Percentiles rank a stretch among this genome's conserved stretches.
Conservation (phyloP, 2,888 invertebrate species). For the Ophonus ardosiacus region DNA sequence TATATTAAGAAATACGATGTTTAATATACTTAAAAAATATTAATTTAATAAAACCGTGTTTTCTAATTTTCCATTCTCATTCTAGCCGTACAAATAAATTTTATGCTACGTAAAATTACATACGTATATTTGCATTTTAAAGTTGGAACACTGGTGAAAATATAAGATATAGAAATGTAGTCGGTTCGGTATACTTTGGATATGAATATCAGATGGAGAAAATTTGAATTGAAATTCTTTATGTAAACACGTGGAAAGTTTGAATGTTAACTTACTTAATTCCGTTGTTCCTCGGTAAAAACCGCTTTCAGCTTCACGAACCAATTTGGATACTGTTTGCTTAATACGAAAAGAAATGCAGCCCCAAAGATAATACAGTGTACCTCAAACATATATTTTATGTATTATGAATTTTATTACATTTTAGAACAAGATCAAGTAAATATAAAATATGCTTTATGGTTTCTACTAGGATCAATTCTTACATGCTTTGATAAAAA, state of each 20-base stretch:
- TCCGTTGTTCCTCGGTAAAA: slow-evolving; percentile 21
- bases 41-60: no score
- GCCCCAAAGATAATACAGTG: not conserved
- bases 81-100: not conserved
- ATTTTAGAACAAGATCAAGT: no score
- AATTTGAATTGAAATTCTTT: slow-evolving; percentile 16
- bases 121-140: not conserved
- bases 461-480: no score
- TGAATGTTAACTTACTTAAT: slow-evolving; percentile 29
- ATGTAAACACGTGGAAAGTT: slow-evolving; percentile 23
- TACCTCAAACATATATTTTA: not conserved
- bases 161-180: not conserved
- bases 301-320: not conserved
- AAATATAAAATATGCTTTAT: no score
- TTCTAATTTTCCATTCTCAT: not conserved
- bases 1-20: no score
- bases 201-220: slow-evolving; percentile 3
- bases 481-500: no score
- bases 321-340: slow-evolving; percentile 9
- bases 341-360: slow-evolving; percentile 3
- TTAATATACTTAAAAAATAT: no score
- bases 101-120: not conserved
- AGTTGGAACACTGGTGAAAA: not conserved
- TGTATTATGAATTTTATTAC: not conserved
- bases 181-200: not conserved